A percentile compares a stretch with the other conserved stretches of the same genome.
Evolutionary conservation across 2,797 vertebrate species (phyloP).

Genomic region (Scolopax bukidnonensis): DNA sequence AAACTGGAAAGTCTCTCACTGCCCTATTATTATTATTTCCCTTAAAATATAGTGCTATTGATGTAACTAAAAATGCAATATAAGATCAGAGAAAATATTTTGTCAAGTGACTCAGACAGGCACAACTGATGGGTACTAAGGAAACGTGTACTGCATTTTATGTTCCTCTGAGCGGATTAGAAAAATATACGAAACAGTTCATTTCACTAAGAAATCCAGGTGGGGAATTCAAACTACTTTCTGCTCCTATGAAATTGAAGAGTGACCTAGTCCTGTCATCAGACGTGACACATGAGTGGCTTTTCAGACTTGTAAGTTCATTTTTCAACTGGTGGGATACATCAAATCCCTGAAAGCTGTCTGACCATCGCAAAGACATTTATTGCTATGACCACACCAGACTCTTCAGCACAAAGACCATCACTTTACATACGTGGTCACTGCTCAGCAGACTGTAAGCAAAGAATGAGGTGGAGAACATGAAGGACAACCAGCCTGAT

Average conservation of each 20-base stretch:
- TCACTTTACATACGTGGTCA: background rate
- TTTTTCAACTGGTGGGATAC: slow-evolving; percentile 4
- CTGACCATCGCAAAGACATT: background rate
- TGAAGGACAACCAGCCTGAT: background rate
- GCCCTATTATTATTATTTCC: slow-evolving; percentile 51
- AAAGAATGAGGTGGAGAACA: background rate
- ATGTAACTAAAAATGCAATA: slow-evolving; percentile 38
- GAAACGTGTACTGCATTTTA: slow-evolving; percentile 37
- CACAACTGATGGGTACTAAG: slow-evolving; percentile 38
- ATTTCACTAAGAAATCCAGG: slow-evolving; percentile 34
- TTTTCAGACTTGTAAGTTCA: slow-evolving; percentile 34
- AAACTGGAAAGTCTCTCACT: slow-evolving; percentile 30
- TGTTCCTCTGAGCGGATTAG: background rate
- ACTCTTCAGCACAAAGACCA: background rate
- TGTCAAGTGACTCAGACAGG: slow-evolving; percentile 57
- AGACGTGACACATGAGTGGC: background rate
- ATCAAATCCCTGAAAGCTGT: slow-evolving; percentile 32
- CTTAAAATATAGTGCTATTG: slow-evolving; percentile 11
- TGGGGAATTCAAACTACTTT: slow-evolving; percentile 2
- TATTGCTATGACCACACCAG: background rate
- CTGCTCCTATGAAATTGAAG: slow-evolving; percentile 1
- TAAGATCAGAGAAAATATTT: slow-evolving; percentile 58
- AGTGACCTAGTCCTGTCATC: slow-evolving; percentile 38
- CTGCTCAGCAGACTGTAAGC: background rate
- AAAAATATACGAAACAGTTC: background rate